phyloP scores from a whole-genome alignment of 2,797 vertebrate genomes.

The Diplodus sargus region DNA sequence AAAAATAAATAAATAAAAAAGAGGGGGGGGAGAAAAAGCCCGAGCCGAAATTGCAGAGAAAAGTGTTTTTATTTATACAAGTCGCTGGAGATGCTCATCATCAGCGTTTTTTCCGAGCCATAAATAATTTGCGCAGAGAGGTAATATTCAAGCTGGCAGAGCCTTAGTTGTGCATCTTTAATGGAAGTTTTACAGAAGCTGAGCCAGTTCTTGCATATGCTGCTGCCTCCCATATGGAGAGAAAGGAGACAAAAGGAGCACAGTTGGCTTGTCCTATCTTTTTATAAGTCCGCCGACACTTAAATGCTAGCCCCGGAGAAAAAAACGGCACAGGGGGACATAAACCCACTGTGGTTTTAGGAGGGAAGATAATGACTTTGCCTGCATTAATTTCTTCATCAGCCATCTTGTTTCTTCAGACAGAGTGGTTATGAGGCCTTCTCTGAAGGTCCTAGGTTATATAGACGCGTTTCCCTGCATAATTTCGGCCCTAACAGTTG shows the following conservation, averaged over 20 bases:
- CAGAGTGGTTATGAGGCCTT: slow-evolving; percentile 83
- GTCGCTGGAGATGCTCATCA: slow-evolving; percentile 82
- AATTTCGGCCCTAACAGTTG: slow-evolving; percentile 82
- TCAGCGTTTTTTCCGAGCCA: slow-evolving; percentile 86
- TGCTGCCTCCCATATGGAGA: slow-evolving; percentile 84
- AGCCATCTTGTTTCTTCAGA: slow-evolving; percentile 89
- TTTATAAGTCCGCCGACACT: slow-evolving; percentile 87
- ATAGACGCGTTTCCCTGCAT: slow-evolving; percentile 74
- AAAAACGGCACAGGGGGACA: slow-evolving; percentile 83
- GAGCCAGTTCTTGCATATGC: slow-evolving; percentile 88
- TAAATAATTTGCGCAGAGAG: slow-evolving; percentile 90
- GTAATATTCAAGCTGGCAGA: slow-evolving; percentile 91
- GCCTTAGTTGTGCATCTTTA: slow-evolving; percentile 91
- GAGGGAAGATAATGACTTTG: slow-evolving; percentile 86
- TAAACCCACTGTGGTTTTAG: slow-evolving; percentile 89
- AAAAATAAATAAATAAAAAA: slow-evolving; percentile 41
- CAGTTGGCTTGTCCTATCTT: slow-evolving; percentile 86
- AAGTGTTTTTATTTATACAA: slow-evolving; percentile 84
- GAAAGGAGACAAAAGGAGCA: slow-evolving; percentile 82
- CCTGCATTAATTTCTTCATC: slow-evolving; percentile 86
- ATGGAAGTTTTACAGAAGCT: slow-evolving; percentile 90
- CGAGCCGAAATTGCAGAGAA: slow-evolving; percentile 74
- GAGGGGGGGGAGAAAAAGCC: slow-evolving; percentile 24
- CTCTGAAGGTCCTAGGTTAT: slow-evolving; percentile 82
- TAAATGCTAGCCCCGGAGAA: slow-evolving; percentile 86